Base-by-base conservation (phyloP, 2,113 vertebrate genomes). In the Pterocles orientalis region DNA sequence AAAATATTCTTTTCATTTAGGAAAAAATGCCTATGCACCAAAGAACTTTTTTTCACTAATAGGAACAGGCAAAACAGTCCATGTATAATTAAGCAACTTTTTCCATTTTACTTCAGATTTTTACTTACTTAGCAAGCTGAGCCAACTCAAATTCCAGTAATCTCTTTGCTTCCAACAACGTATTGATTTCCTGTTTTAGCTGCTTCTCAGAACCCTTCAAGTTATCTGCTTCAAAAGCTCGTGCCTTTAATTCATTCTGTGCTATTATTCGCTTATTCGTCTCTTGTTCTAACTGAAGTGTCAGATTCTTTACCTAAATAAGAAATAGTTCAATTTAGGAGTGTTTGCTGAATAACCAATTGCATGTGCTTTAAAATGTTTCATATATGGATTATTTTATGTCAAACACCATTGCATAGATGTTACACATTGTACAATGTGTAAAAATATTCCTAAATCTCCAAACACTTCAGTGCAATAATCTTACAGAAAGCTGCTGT, bases 111-210 rank as follows among this genome's bases (percentile, higher is more conserved):
- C 60, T 47, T 80, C 72, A 92, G 23, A 43, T 66, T 81, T 82
- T 77, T 56, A 97, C 99, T 97, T 98, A 99, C 99, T 99, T 99
- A 69, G 99, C 99, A 97, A 99, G 98, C 87, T 99, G 99, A 66
- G 98, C 99, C 92, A 99, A 98, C 95, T 99, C 99, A 83, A 99
- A 99, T 98, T 99, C 99, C 95, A 99, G 97, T 39, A 99, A 98
- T 88, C 99, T 98, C 95, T 99, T 99, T 86, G 97, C 98, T 98
- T 99, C 99, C 92, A 99, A 97, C 72, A 98, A 97, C 0, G 98
- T 97, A 97, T 99, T 99, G 97, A 99, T 99, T 97, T 99, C 99
- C 97, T 99, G 99, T 96, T 99, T 99, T 95, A 99, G 98, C 94
- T 99, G 99, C 97, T 99, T 99, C 98, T 99, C 99, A 3, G 98